Evolutionary conservation across 2,888 invertebrate species (phyloP), one percentile per base, ranked within the genome.

Genomic region (Alcis repandata): DNA sequence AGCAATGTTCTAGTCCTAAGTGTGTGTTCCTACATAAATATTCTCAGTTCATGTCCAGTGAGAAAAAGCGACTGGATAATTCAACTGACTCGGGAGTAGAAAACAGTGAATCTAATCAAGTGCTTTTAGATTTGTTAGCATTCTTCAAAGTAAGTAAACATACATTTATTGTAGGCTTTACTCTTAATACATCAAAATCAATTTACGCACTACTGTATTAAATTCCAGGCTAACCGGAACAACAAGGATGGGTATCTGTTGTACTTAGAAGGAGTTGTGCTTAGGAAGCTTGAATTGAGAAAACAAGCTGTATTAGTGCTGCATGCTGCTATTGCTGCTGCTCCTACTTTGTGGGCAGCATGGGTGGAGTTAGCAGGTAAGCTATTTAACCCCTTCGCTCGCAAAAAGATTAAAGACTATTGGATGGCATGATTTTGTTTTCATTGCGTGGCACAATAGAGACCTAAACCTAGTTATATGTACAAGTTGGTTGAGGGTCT

Each of bases 331-430:
- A 95, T 98, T 11, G 95, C 96, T 64, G 94, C 95, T 45, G 95
- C 96, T 59, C 98, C 98, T 0, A 95, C 97, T 79, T 95, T 98
- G 67, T 99, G 99, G 99, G 96, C 98, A 45, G 97, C 99, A 0
- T 99, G 99, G 98, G 94, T 98, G 38, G 99, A 99, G 86, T 91
- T 99, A 13, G 97, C 98, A 0, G 65, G 65, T 61, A 15, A 20
- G 41, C 8, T 63, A 15, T 27, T 13, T 9, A 7, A 20, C 19
- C n/a, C n/a, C n/a, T n/a, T n/a, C n/a, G n/a, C n/a, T n/a, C n/a
- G n/a, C n/a, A n/a, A n/a, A n/a, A n/a, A n/a, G n/a, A n/a, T n/a
- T n/a, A n/a, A n/a, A n/a, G n/a, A n/a, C n/a, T n/a, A n/a, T n/a
- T n/a, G n/a, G n/a, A n/a, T n/a, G n/a, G n/a, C 15, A 41, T 41